Evolutionary conservation across 2,797 vertebrate species (phyloP), one percentile per base, ranked within the genome.

Genomic region (Chloroceryle amazona): DNA sequence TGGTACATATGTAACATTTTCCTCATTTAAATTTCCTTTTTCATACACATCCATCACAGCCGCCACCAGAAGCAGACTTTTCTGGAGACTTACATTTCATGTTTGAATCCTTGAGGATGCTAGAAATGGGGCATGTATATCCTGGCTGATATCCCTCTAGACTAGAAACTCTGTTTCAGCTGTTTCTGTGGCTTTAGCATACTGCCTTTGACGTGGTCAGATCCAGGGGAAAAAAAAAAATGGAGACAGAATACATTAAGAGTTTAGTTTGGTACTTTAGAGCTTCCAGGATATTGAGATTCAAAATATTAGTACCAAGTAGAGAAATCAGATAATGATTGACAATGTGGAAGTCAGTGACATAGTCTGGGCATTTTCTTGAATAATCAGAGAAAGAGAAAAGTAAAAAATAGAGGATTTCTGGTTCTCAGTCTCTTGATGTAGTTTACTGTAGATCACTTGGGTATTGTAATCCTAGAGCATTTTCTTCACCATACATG

Each of bases 1-100:
- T 74, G 35, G 8, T 6, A 3, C 17, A 9, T 29, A 22, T 1
- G 2, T 13, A 65, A 31, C 3, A 1, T 5, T 85, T 52, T 37
- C 37, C 14, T 81, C 9, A 28, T 37, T 46, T 47, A 72, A 21
- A 2, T 8, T 47, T 72, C 8, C 7, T 28, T 51, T 54, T 66
- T 57, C 19, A 9, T 8, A 4, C 11, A 5, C 2, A 26, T 33
- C 18, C 8, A 19, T 26, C 23, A 65, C 11, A 60, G 22, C 55
- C 16, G 29, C 13, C n/a, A 65, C 11, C 35, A 46, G 55, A 68
- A 14, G 16, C 57, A 80, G 41, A 35, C 35, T 51, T 1, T 41
- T 29, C 35, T 18, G 28, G n/a, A 29, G 9, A 23, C 10, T 22
- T 70, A 19, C 18, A 41, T 31, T 11, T 66, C 29, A 37, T n/a